A percentile compares a stretch with the other conserved stretches of the same genome.
Conservation (phyloP, 2,888 invertebrate species). For the Drosophila testacea region DNA sequence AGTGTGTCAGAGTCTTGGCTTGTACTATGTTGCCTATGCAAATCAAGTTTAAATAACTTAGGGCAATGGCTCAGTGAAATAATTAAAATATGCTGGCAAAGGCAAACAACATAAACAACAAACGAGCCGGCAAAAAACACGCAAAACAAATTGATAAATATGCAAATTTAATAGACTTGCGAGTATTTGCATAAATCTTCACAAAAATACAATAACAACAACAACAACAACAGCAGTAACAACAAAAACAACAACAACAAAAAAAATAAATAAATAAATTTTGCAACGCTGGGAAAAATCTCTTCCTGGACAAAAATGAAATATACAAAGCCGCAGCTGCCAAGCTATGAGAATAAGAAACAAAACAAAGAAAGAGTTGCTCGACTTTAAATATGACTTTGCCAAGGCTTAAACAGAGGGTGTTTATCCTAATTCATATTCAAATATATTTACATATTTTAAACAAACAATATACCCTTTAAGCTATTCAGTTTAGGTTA, state of each 20-base stretch:
- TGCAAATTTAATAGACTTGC: constrained; percentile 76
- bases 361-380: constrained; percentile 15
- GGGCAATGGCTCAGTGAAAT: constrained; percentile 56
- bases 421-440: constrained; percentile 12
- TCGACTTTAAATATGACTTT: constrained; percentile 7
- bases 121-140: constrained; percentile 54
- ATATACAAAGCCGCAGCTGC: constrained; percentile 21
- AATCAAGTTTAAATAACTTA: constrained; percentile 66
- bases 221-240: constrained; percentile 5
- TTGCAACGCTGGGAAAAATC: constrained; percentile 19
- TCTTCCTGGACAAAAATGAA: background rate
- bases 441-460: constrained; percentile 9
- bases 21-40: constrained; percentile 50
- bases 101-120: constrained; percentile 59
- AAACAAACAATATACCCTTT: background rate
- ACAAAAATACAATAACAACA: constrained; percentile 30
- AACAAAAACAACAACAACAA: constrained; percentile 31
- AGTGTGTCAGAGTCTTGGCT: constrained; percentile 5
- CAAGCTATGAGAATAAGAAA: background rate
- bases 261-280: constrained; percentile 42
- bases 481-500: background rate
- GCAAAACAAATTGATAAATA: constrained; percentile 76
- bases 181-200: constrained; percentile 75
- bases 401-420: background rate
- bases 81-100: constrained; percentile 74